phyloP scores from a whole-genome alignment of 2,888 invertebrate species.

The Acrocera orbiculus region DNA sequence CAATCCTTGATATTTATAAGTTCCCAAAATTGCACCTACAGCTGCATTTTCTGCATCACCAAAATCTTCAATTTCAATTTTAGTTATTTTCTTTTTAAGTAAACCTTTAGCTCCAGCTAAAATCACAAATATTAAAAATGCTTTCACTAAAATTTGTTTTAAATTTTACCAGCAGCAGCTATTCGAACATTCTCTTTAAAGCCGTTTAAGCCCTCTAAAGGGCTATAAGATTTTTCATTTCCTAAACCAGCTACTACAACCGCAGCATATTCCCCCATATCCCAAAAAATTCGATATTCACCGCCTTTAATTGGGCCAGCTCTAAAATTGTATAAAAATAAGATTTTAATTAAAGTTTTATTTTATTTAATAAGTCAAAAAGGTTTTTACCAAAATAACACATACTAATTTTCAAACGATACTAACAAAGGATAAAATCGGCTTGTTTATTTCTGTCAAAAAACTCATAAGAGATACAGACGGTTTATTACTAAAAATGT shows the following conservation, averaged over 20 bases:
- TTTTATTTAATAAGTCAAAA: too few relatives aligned
- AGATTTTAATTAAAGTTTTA: too few relatives aligned
- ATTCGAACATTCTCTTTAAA: conserved; percentile 48
- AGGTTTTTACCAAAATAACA: too few relatives aligned
- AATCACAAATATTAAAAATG: neutral
- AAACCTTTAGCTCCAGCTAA: conserved; percentile 35
- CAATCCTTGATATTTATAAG: conserved; percentile 40
- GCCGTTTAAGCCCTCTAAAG: conserved; percentile 50
- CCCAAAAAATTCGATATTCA: conserved; percentile 37
- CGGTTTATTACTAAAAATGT: too few relatives aligned
- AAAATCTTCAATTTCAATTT: conserved; percentile 49
- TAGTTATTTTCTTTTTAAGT: conserved; percentile 31
- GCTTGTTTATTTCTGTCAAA: too few relatives aligned
- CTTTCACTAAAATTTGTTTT: neutral
- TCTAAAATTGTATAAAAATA: too few relatives aligned
- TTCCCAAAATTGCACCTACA: conserved; percentile 46
- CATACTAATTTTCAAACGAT: too few relatives aligned
- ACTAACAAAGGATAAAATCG: too few relatives aligned
- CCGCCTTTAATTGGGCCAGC: conserved; percentile 9
- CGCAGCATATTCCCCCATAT: conserved; percentile 39
- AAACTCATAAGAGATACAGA: too few relatives aligned
- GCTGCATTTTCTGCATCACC: conserved; percentile 55
- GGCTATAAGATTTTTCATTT: conserved; percentile 38
- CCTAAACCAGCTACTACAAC: conserved; percentile 54
- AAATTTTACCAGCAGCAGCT: conserved; percentile 32